Conservation (phyloP, 2,113 vertebrate species). For the Aspidoscelis tigris region DNA sequence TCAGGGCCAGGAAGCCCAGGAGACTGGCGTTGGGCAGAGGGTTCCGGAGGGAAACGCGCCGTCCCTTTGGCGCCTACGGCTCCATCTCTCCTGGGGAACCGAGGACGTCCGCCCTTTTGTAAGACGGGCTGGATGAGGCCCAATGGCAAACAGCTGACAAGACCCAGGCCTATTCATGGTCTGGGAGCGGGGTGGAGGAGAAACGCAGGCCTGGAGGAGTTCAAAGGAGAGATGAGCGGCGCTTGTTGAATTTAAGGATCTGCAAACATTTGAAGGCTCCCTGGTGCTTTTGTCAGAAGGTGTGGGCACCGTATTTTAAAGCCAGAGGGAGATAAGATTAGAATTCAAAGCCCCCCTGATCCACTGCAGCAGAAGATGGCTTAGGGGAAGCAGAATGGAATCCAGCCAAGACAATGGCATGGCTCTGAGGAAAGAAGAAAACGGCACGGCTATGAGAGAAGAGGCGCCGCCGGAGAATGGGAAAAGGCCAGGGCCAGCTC, state of each 20-base stretch:
- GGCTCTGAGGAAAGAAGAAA: not conserved
- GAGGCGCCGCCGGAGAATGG: not conserved
- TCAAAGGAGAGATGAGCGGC: not conserved
- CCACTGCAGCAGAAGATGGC: not conserved
- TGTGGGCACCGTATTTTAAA: not conserved
- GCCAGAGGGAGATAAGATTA: not conserved
- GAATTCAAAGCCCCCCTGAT: not conserved
- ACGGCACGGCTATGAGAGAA: not conserved
- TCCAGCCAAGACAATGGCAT: not conserved
- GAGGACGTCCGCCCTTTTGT: not conserved
- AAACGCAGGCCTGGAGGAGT: not conserved
- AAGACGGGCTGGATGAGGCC: not conserved
- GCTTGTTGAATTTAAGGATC: not conserved
- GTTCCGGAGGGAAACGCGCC: not conserved
- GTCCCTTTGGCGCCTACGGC: not conserved
- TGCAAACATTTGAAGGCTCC: slow-evolving; percentile 1
- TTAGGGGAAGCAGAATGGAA: not conserved
- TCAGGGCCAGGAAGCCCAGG: not conserved
- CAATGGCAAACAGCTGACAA: not conserved
- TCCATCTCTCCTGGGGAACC: not conserved
- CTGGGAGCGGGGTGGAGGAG: not conserved
- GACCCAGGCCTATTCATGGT: not conserved
- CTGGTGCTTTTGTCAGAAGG: not conserved
- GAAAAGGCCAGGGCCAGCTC: not conserved
- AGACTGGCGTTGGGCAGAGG: no score